Evolutionary conservation across 2,888 invertebrate species (phyloP).

Genomic region (Diogma glabrata): DNA sequence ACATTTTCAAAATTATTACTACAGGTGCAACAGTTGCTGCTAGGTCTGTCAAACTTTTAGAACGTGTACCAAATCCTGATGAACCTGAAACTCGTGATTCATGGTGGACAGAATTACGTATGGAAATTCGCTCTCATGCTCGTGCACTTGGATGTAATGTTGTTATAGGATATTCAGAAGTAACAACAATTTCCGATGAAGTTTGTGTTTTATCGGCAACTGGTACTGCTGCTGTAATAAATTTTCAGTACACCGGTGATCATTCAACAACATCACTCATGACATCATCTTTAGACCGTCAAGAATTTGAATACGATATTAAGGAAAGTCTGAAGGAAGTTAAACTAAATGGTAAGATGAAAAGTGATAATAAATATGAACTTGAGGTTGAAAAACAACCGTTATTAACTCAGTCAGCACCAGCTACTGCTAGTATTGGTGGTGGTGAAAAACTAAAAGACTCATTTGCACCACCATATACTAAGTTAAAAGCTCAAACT

Average conservation of each 20-base stretch:
- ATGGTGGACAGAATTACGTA: constrained; percentile 95
- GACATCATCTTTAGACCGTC: constrained; percentile 41
- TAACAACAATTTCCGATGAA: constrained; percentile 91
- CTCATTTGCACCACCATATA: background rate
- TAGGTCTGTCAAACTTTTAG: constrained; percentile 70
- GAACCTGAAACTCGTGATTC: constrained; percentile 86
- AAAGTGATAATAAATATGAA: background rate
- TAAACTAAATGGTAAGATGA: background rate
- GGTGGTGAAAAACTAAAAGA: background rate
- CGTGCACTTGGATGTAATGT: constrained; percentile 87
- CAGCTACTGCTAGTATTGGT: background rate
- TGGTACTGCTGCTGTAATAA: constrained; percentile 84
- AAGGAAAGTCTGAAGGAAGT: constrained; percentile 6
- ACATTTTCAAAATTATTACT: constrained; percentile 13
- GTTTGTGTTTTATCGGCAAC: constrained; percentile 88
- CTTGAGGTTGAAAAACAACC: background rate
- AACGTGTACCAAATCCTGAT: constrained; percentile 69
- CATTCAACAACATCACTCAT: constrained; percentile 25
- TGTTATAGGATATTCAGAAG: constrained; percentile 87
- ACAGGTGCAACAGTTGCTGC: constrained; percentile 72
- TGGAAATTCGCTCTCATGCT: constrained; percentile 90
- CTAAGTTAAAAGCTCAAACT: constrained; percentile 14
- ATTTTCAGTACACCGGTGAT: constrained; percentile 39
- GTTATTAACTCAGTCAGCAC: background rate
- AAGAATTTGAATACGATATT: constrained; percentile 40